Percentiles rank a stretch among this genome's conserved stretches.
phyloP scores from a whole-genome alignment of 2,888 invertebrate species.

The Ischnura elegans region DNA sequence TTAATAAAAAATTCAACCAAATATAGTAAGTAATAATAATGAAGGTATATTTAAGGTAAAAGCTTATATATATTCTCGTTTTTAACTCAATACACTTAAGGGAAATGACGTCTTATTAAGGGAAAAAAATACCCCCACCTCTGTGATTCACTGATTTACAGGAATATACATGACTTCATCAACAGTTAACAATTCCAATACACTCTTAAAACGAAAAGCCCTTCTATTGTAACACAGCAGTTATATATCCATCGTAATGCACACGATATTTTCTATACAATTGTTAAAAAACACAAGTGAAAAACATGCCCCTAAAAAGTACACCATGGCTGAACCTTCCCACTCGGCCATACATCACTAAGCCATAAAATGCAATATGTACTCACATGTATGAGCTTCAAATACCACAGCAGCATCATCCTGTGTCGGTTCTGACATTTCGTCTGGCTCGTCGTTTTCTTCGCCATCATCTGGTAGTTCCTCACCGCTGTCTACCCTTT shows the following conservation, averaged over 20 bases:
- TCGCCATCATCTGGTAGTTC: constrained; percentile 70
- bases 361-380: neutral
- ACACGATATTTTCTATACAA: too few relatives aligned
- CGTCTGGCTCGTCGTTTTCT: constrained; percentile 76
- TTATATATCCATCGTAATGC: too few relatives aligned
- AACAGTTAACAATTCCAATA: too few relatives aligned
- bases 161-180: too few relatives aligned
- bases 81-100: neutral
- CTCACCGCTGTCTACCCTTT: constrained; percentile 72
- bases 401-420: constrained; percentile 84
- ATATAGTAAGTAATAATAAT: neutral
- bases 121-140: neutral
- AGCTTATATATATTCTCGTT: neutral
- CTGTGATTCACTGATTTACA: too few relatives aligned
- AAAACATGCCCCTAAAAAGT: neutral
- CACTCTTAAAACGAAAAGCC: too few relatives aligned
- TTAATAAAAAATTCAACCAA: constrained; percentile 72
- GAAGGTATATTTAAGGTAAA: neutral
- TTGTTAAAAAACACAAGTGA: too few relatives aligned
- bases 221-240: too few relatives aligned
- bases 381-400: constrained; percentile 80
- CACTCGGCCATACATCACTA: neutral
- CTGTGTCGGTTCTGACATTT: constrained; percentile 72
- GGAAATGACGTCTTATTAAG: neutral
- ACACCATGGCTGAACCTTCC: constrained; percentile 15